These are phyloP conservation scores for Drosophila atripex DNA, from an alignment of 2,888 invertebrate species.

Conservation along the genomic window DNA sequence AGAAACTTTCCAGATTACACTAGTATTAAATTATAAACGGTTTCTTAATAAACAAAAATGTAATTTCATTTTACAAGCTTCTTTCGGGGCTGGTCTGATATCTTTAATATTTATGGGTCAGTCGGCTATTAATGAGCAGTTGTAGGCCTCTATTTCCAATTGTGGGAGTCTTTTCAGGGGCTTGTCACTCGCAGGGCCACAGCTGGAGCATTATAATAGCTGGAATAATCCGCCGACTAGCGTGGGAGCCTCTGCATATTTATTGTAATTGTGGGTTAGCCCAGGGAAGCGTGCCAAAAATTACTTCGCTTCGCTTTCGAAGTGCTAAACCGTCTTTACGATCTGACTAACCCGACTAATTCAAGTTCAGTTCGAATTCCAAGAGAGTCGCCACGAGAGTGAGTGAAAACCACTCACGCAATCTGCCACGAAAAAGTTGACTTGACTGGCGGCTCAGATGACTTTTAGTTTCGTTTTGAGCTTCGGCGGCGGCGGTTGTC, in stretches of 20 bases:
- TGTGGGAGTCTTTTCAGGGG: slow-evolving; percentile 67
- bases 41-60: background rate
- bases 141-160: slow-evolving; percentile 23
- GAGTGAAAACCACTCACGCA: slow-evolving; percentile 35
- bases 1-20: background rate
- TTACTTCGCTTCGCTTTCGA: slow-evolving; percentile 22
- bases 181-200: slow-evolving; percentile 53
- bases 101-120: slow-evolving; percentile 40
- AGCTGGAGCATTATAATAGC: slow-evolving; percentile 34
- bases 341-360: slow-evolving; percentile 69
- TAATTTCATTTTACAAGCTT: slow-evolving; percentile 12
- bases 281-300: slow-evolving; percentile 30
- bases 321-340: slow-evolving; percentile 30
- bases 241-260: slow-evolving; percentile 46
- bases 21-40: background rate
- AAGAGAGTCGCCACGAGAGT: slow-evolving; percentile 21
- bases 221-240: slow-evolving; percentile 28
- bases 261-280: slow-evolving; percentile 16
- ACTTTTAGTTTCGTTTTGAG: slow-evolving; percentile 79
- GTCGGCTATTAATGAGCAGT: background rate
- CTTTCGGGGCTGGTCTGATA: slow-evolving; percentile 6
- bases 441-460: slow-evolving; percentile 27
- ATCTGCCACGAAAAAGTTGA: slow-evolving; percentile 15
- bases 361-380: slow-evolving; percentile 68
- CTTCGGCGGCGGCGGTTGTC: slow-evolving; percentile 60